Evolutionary conservation across 1,140 invertebrate genomes (phyloP), one percentile per base, ranked within the genome.

Genomic region (Drosophila ananassae): DNA sequence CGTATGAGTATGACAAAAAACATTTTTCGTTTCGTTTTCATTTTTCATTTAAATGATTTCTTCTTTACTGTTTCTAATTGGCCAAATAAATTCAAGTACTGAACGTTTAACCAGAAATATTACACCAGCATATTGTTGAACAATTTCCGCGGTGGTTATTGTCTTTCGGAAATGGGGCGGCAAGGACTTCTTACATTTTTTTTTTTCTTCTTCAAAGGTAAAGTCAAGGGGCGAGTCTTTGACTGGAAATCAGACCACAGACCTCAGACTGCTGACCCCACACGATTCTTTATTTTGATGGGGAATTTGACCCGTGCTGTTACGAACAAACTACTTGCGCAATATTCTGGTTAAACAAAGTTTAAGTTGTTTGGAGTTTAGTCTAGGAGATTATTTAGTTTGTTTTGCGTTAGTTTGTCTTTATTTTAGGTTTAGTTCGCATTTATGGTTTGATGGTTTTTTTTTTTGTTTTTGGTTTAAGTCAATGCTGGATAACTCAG

Each of bases 81-180:
- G 80, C 79, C 84, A 91, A 91, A 91, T 91, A 91, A 91, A 91
- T 81, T 84, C 82, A 91, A 91, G 90, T 90, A 91, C 87, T 91
- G 90, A 89, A 91, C 79, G 90, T 91, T 84, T 91, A 91, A 91
- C 90, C 90, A 91, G 90, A 84, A 74, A 91, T 91, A 91, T 91
- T 91, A 91, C 90, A 91, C 90, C 90, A 91, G 90, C 90, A 78
- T 90, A 91, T 91, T 91, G 90, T 91, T 91, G 90, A 76, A 85
- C 84, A 91, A 89, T 64, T 56, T 77, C 73, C 63, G 54, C 80
- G 82, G 76, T 77, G 81, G 82, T 84, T 79, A 87, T 90, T 85
- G 78, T 90, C 79, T 87, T 77, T 71, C 73, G 69, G 69, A 89
- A 77, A 79, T 78, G 61, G 63, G 69, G 72, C 76, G 58, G 66